phyloP scores from a whole-genome alignment of 2,113 vertebrate species.

The Eonycteris spelaea region DNA sequence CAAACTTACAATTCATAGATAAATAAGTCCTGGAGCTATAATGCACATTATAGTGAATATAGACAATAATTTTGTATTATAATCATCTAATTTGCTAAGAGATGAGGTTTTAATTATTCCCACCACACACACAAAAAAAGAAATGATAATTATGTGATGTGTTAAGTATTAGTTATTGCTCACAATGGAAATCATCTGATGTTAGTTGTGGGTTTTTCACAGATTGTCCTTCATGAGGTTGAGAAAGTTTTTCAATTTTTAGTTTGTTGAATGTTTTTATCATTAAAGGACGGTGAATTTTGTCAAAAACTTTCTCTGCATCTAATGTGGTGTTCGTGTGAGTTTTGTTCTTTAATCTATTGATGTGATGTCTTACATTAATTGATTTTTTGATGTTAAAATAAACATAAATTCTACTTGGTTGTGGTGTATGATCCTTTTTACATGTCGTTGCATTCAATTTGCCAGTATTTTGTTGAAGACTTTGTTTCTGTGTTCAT shows the following conservation, averaged over 20 bases:
- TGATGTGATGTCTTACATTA: neutral
- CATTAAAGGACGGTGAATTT: neutral
- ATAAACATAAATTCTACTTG: neutral
- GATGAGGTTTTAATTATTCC: too few species aligned
- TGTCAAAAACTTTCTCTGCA: neutral
- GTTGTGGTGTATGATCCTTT: neutral
- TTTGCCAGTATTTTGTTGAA: neutral
- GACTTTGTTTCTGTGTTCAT: conserved; percentile 23
- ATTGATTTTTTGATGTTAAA: neutral
- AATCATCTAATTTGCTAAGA: too few species aligned
- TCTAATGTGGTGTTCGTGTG: neutral
- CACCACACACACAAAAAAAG: too few species aligned
- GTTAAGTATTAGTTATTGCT: too few species aligned
- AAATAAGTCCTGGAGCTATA: too few species aligned
- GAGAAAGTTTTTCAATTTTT: neutral
- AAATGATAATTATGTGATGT: too few species aligned
- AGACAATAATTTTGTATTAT: too few species aligned
- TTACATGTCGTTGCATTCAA: too few species aligned
- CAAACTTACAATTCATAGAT: too few species aligned
- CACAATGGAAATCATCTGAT: neutral
- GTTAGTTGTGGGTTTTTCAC: neutral
- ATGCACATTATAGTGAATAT: too few species aligned
- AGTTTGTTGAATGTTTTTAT: neutral
- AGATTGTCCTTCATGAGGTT: neutral
- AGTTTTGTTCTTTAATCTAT: too few species aligned